Evolutionary conservation across 2,113 vertebrate species (phyloP), one percentile per base, ranked within the genome.

Genomic region (Stomatorhinus ivindoensis): DNA sequence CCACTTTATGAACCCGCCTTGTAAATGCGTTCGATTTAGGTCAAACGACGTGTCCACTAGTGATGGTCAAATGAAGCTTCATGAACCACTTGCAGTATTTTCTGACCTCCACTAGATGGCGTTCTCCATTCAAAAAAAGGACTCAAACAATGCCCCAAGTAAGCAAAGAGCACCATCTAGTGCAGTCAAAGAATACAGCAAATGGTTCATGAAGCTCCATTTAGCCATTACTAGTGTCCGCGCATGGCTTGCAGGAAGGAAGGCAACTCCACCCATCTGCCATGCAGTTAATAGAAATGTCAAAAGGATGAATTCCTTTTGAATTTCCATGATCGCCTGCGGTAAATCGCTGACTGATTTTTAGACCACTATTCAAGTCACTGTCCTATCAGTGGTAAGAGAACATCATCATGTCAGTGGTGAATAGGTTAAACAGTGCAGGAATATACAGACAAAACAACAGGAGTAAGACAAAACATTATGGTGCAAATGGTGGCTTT

Each of bases 391-490:
- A 92, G 92, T 73, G 44, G 86, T 89, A 53, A 17, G 90, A 91
- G 86, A 89, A 83, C 86, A 89, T 90, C 90, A 46, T 69, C n/a
- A 87, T 86, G 90, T 91, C 88, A 21, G 91, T 92, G 93, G 90
- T 91, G 92, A 91, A 76, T 90, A 91, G 91, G 89, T 89, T 91
- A 89, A 85, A 91, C 90, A 91, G 92, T 92, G 93, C 91, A 91
- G 91, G 90, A 91, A 94, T 94, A 94, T 94, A 94, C 93, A 94
- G 93, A 93, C 92, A 91, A 92, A 85, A 92, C 91, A 84, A 91
- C 93, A 88, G 89, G 86, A 92, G 39, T 93, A 91, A 92, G 91
- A 90, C 91, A 94, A 27, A 84, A 84, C 21, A 35, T 89, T 90
- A 80, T 65, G 90, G 87, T 89, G 39, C 31, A 88, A 69, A 50